These are phyloP conservation scores for Clitarchus hookeri DNA, from an alignment of 2,888 invertebrate species.

Conservation along the genomic window DNA sequence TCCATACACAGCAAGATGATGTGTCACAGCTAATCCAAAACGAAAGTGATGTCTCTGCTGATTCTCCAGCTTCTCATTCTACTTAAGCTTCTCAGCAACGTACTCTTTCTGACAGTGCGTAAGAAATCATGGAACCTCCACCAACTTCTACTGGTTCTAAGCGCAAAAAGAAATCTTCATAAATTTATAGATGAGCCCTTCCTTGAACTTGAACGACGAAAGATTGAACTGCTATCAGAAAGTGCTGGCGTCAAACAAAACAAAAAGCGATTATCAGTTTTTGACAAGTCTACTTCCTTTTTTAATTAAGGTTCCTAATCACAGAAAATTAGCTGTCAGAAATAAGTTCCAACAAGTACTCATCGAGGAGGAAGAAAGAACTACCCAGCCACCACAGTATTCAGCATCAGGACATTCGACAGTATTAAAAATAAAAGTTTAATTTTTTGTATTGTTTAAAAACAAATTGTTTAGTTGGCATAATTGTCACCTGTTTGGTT, in stretches of 20 bases:
- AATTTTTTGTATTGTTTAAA: no score
- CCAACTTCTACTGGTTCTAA: background rate
- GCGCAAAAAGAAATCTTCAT: constrained; percentile 25
- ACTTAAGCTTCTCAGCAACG: no score
- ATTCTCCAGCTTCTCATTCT: no score
- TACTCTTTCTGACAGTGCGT: no score
- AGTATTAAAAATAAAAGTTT: no score
- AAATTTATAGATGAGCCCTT: background rate
- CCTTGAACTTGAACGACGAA: background rate
- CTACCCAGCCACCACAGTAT: background rate
- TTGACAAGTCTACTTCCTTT: background rate
- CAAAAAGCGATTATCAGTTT: background rate
- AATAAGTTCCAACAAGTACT: background rate
- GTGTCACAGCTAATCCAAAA: no score
- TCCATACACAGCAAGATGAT: no score
- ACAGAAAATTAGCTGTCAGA: background rate
- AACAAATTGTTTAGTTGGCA: no score
- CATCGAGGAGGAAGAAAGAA: background rate
- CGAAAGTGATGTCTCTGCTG: no score
- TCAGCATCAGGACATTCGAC: background rate
- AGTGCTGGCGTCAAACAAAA: background rate
- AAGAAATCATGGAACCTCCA: background rate
- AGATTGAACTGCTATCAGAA: background rate
- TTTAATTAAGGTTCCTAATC: background rate
- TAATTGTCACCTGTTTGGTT: no score